phyloP scores from a whole-genome alignment of 1,140 invertebrate genomes.

The Varroa destructor region DNA sequence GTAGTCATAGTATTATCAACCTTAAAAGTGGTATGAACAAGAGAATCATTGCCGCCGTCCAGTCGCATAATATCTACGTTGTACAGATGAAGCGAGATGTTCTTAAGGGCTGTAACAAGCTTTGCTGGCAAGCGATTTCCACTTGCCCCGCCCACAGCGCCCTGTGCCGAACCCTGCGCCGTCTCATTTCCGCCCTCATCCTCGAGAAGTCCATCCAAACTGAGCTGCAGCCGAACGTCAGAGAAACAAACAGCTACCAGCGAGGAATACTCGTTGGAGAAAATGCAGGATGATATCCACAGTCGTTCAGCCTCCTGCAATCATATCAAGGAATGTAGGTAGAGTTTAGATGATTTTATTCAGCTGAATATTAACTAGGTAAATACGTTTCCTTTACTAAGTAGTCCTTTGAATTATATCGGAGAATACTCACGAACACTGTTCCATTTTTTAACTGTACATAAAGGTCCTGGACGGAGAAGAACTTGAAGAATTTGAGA shows the following conservation, averaged over 20 bases:
- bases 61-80: slow-evolving; percentile 62
- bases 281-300: slow-evolving; percentile 31
- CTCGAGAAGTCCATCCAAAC: slow-evolving; percentile 32
- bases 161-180: no score
- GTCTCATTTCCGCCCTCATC: not conserved
- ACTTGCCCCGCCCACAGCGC: no score
- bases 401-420: no score
- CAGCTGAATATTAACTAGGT: no score
- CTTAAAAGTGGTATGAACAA: slow-evolving; percentile 58
- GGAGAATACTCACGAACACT: not conserved
- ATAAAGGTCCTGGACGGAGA: slow-evolving; percentile 22
- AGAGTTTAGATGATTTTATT: not conserved
- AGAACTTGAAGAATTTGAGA: slow-evolving; percentile 23
- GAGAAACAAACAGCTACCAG: slow-evolving; percentile 31
- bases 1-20: slow-evolving; percentile 46
- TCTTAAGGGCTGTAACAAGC: slow-evolving; percentile 30
- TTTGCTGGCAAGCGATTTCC: slow-evolving; percentile 3
- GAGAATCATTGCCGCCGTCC: slow-evolving; percentile 52
- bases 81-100: slow-evolving; percentile 52
- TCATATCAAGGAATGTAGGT: not conserved
- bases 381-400: no score
- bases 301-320: slow-evolving; percentile 31
- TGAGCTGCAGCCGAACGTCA: slow-evolving; percentile 34
- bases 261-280: slow-evolving; percentile 31
- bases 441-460: slow-evolving; percentile 20